phyloP scores from a whole-genome alignment of 2,888 invertebrate genomes.

The Andrena chrysosceles region DNA sequence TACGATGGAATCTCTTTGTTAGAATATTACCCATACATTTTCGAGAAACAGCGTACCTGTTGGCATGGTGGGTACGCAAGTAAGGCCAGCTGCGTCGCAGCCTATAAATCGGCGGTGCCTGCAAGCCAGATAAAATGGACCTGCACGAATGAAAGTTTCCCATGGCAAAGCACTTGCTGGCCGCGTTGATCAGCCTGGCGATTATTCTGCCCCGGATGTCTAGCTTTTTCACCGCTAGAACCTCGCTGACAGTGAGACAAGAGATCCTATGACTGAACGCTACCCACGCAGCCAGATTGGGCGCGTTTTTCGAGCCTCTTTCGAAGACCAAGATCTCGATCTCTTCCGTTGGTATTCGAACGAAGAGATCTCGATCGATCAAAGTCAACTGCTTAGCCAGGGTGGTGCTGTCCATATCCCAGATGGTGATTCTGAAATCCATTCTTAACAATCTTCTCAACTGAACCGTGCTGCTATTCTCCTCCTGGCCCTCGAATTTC shows the following conservation, averaged over 20 bases:
- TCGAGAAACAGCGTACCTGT: conserved; percentile 80
- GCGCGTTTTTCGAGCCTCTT: conserved; percentile 85
- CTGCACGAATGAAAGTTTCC: conserved; percentile 86
- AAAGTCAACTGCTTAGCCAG: conserved; percentile 86
- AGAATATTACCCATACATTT: background rate
- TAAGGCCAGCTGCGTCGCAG: conserved; percentile 86
- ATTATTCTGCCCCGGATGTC: conserved; percentile 85
- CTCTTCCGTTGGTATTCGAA: conserved; percentile 85
- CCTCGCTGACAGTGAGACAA: conserved; percentile 85
- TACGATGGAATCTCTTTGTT: background rate
- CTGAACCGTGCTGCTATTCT: conserved; percentile 64
- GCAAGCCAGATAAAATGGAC: conserved; percentile 86
- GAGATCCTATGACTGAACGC: conserved; percentile 86
- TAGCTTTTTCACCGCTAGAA: conserved; percentile 80
- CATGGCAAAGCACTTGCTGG: conserved; percentile 86
- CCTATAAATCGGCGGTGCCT: conserved; percentile 86
- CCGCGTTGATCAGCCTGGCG: conserved; percentile 86
- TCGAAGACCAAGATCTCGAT: conserved; percentile 84
- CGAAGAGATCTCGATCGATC: conserved; percentile 86
- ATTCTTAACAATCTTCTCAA: conserved; percentile 83
- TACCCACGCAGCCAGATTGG: conserved; percentile 86
- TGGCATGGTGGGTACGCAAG: conserved; percentile 85
- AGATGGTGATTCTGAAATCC: conserved; percentile 84
- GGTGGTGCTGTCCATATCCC: conserved; percentile 87
- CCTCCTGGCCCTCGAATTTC: conserved; percentile 1